Conservation (phyloP, 2,797 vertebrate species). For the Hydrolagus colliei region DNA sequence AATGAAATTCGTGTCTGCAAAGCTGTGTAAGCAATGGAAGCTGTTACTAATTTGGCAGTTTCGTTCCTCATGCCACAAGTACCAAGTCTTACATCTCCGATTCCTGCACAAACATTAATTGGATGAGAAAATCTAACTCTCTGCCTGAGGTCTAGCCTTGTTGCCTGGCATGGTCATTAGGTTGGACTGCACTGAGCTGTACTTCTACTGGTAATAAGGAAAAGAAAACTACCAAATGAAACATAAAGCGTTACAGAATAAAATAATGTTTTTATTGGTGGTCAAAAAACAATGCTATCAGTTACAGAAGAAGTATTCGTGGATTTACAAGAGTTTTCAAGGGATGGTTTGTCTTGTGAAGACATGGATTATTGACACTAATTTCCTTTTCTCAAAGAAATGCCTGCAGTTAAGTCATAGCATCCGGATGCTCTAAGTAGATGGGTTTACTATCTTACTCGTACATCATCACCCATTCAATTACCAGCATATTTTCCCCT, state of each 20-base stretch:
- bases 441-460: slow-evolving; percentile 63
- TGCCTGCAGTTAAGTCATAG: slow-evolving; percentile 45
- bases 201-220: neutral
- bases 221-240: neutral
- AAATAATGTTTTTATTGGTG: slow-evolving; percentile 6
- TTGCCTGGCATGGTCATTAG: neutral
- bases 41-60: neutral
- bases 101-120: too few relatives aligned
- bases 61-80: neutral
- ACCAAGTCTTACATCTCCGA: neutral
- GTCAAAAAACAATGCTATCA: slow-evolving; percentile 12
- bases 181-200: neutral
- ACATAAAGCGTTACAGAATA: neutral
- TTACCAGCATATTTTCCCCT: slow-evolving; percentile 45
- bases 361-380: slow-evolving; percentile 50
- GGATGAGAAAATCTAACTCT: neutral
- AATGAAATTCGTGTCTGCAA: too few relatives aligned
- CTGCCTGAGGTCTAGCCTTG: neutral
- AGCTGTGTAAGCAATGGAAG: neutral
- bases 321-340: slow-evolving; percentile 32
- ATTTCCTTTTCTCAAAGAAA: slow-evolving; percentile 52
- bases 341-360: slow-evolving; percentile 49
- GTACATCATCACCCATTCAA: slow-evolving; percentile 55
- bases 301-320: neutral
- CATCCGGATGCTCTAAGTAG: slow-evolving; percentile 64